Conservation (phyloP, 2,113 vertebrate species). For the Danionella cerebrum region DNA sequence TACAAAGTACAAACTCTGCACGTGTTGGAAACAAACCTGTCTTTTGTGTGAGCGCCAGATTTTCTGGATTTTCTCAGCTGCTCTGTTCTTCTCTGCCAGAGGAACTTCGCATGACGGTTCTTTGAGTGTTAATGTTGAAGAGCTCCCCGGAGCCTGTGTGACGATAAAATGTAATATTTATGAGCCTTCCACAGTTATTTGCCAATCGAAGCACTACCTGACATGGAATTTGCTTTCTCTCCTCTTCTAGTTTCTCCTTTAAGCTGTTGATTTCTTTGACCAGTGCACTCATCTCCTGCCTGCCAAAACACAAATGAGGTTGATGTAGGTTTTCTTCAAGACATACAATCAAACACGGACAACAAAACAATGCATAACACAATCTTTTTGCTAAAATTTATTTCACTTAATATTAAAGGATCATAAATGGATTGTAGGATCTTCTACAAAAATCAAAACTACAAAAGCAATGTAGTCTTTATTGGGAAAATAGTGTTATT, state of each 20-base stretch:
- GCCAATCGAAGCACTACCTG: slow-evolving; percentile 25
- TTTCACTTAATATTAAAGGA: too few species aligned
- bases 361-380: too few species aligned
- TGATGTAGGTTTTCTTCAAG: too few species aligned
- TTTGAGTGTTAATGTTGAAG: background rate
- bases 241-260: slow-evolving; percentile 46
- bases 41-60: slow-evolving; percentile 62
- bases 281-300: slow-evolving; percentile 47
- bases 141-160: background rate
- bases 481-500: background rate
- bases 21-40: slow-evolving; percentile 56
- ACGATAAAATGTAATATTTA: background rate
- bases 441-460: too few species aligned
- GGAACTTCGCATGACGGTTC: slow-evolving; percentile 5
- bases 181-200: too few species aligned
- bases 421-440: too few species aligned
- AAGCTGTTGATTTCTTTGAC: slow-evolving; percentile 42
- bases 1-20: too few species aligned
- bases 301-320: slow-evolving; percentile 11
- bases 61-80: slow-evolving; percentile 68
- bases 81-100: slow-evolving; percentile 42
- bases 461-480: background rate
- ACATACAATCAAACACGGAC: too few species aligned
- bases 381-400: too few species aligned
- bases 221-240: background rate